Conservation (phyloP, 1,140 invertebrate species). For the Eciton burchellii region DNA sequence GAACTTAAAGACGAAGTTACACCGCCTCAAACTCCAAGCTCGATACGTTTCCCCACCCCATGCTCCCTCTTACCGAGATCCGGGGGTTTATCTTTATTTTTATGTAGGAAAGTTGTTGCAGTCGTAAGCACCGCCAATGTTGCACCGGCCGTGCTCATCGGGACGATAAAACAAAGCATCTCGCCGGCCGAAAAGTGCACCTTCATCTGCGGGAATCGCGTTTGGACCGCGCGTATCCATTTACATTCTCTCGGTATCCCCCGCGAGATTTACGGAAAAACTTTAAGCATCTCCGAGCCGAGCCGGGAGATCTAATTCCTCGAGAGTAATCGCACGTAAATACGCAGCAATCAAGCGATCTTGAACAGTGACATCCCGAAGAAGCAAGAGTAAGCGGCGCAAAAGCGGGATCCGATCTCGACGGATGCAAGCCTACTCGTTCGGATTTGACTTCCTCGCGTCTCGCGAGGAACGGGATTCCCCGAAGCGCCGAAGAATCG, state of each 20-base stretch:
- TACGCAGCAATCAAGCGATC: background rate
- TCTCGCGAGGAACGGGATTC: background rate
- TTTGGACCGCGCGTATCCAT: background rate
- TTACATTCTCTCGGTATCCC: background rate
- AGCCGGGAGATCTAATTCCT: background rate
- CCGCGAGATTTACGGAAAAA: background rate
- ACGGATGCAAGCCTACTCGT: no score
- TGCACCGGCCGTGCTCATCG: slow-evolving; percentile 48
- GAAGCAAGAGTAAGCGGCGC: no score
- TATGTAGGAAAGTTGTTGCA: slow-evolving; percentile 60
- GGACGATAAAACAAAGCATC: slow-evolving; percentile 54
- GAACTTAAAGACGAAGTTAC: slow-evolving; percentile 62
- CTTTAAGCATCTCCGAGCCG: background rate
- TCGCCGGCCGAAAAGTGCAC: slow-evolving; percentile 36
- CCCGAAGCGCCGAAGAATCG: background rate
- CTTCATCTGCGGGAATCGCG: slow-evolving; percentile 41
- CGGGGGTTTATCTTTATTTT: slow-evolving; percentile 60
- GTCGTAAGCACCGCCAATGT: slow-evolving; percentile 55
- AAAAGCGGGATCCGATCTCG: no score
- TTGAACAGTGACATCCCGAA: background rate
- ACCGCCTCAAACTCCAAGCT: slow-evolving; percentile 52
- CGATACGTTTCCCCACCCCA: slow-evolving; percentile 40
- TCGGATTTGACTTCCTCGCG: no score
- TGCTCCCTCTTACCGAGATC: slow-evolving; percentile 30
- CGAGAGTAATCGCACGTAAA: background rate